Evolutionary conservation across 2,888 invertebrate genomes (phyloP).

Genomic region (Polydrusus pterygomalis): DNA sequence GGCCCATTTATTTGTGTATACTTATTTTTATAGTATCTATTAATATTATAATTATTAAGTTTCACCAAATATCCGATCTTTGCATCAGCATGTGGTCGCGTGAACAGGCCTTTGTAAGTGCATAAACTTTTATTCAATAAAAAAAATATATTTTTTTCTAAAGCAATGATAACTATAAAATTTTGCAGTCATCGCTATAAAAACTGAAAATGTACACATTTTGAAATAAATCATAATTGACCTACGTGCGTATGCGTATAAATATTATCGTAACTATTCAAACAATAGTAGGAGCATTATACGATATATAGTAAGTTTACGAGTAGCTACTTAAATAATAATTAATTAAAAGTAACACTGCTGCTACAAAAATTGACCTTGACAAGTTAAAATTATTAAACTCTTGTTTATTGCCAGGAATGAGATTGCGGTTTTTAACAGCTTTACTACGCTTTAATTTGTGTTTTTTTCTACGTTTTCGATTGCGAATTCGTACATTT

Average conservation of each 20-base stretch:
- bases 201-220: too few relatives aligned
- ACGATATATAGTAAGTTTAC: background rate
- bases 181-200: too few relatives aligned
- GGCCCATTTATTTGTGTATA: too few relatives aligned
- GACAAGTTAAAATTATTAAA: constrained; percentile 4
- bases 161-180: too few relatives aligned
- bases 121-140: too few relatives aligned
- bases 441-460: background rate
- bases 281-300: background rate
- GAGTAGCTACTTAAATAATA: background rate
- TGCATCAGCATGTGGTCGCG: too few relatives aligned
- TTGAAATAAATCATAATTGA: background rate
- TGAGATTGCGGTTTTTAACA: constrained; percentile 8
- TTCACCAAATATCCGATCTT: too few relatives aligned
- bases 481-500: too few relatives aligned
- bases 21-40: too few relatives aligned
- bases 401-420: constrained; percentile 6
- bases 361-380: background rate
- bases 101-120: too few relatives aligned
- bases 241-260: background rate
- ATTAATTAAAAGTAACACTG: background rate
- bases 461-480: background rate
- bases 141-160: too few relatives aligned
- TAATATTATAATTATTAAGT: too few relatives aligned
- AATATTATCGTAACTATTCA: background rate